A percentile compares a stretch with the other conserved stretches of the same genome.
Evolutionary conservation across 2,888 invertebrate species (phyloP).

Genomic region (Hirtodrosophila alboralis): DNA sequence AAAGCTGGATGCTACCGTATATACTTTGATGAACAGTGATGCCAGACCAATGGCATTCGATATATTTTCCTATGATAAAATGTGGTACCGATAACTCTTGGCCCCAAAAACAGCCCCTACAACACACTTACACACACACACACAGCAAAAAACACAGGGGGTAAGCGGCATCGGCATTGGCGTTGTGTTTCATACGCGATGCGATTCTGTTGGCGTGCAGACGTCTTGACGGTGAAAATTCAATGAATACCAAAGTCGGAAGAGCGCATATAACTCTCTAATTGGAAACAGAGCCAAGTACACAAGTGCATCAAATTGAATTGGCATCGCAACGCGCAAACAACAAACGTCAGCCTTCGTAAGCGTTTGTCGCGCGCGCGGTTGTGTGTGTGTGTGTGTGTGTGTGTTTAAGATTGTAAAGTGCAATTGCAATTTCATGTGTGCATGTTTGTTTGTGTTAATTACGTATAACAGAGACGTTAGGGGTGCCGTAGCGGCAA

Average conservation of each 20-base stretch:
- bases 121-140: conserved; percentile 17
- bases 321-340: conserved; percentile 21
- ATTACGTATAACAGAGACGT: conserved; percentile 36
- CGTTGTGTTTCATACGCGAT: conserved; percentile 53
- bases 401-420: conserved; percentile 29
- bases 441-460: conserved; percentile 26
- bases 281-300: conserved; percentile 32
- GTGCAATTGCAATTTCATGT: conserved; percentile 44
- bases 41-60: conserved; percentile 21
- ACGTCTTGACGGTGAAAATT: conserved; percentile 49
- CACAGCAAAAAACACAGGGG: conserved; percentile 10
- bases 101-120: conserved; percentile 44
- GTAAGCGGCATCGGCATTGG: conserved; percentile 48
- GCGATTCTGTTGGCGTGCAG: conserved; percentile 62
- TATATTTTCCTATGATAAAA: conserved; percentile 5
- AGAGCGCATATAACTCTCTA: conserved; percentile 37
- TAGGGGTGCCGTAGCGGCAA: conserved; percentile 21
- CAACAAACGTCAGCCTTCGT: conserved; percentile 7
- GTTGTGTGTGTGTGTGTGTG: conserved; percentile 11
- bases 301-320: conserved; percentile 34
- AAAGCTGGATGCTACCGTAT: conserved; percentile 25
- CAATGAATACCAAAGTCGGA: conserved; percentile 26
- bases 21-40: conserved; percentile 23
- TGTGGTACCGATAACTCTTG: conserved; percentile 25
- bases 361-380: conserved; percentile 1